A percentile compares a stretch with the other conserved stretches of the same genome.
Conservation (phyloP, 2,888 invertebrate genomes). For the Trachelus stipa region DNA sequence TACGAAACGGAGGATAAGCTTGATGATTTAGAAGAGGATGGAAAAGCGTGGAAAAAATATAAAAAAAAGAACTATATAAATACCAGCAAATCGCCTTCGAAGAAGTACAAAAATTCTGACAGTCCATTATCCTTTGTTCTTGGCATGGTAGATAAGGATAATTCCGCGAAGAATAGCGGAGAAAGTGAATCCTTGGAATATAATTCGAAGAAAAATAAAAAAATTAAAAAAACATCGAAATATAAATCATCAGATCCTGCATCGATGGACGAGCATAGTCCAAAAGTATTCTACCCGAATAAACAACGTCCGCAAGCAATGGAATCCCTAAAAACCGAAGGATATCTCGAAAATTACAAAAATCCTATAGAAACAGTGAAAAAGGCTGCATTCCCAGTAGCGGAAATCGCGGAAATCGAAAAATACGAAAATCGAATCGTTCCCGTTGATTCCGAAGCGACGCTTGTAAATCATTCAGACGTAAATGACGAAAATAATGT, state of each 20-base stretch:
- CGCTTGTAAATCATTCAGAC: neutral
- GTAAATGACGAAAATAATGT: neutral
- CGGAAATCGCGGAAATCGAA: neutral
- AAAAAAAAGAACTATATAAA: neutral
- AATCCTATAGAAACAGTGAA: neutral
- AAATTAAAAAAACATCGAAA: neutral
- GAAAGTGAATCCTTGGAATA: neutral
- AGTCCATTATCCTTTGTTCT: constrained; percentile 10
- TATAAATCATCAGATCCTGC: neutral
- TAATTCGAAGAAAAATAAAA: neutral
- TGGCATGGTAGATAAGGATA: neutral
- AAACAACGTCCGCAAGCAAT: neutral
- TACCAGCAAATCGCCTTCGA: neutral
- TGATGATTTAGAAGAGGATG: neutral
- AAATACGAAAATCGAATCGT: neutral
- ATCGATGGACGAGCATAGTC: neutral
- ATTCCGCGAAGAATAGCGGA: neutral
- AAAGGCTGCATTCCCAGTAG: neutral
- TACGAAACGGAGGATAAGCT: neutral
- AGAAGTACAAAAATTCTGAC: neutral
- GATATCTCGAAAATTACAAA: neutral
- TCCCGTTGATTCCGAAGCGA: neutral
- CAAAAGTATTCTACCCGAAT: neutral
- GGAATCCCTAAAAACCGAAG: neutral
- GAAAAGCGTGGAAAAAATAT: neutral